Evolutionary conservation across 2,888 invertebrate genomes (phyloP).

Genomic region (Mesodorylaimus sp.): DNA sequence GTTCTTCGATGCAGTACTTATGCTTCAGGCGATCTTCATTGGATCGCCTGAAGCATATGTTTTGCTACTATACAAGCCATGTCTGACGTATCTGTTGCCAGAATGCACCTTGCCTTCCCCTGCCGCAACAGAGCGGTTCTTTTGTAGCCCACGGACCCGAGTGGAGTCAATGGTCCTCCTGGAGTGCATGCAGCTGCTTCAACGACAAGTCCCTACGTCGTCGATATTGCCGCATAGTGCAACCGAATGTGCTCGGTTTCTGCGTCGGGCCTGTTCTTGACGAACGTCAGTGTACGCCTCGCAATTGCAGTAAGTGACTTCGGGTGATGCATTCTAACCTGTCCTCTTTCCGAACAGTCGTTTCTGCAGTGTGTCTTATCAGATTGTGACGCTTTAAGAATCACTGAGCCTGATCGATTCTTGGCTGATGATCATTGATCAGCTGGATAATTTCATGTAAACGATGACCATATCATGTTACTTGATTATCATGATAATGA

Average conservation of each 20-base stretch:
- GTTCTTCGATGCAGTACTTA: too few species aligned
- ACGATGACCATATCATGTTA: conserved; percentile 7
- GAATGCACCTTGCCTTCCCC: not conserved
- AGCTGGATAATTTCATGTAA: conserved; percentile 1
- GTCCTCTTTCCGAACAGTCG: too few species aligned
- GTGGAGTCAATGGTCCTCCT: conserved; percentile 8
- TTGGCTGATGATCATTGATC: too few species aligned
- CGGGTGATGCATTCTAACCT: too few species aligned
- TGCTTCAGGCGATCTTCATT: too few species aligned
- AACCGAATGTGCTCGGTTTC: conserved; percentile 24
- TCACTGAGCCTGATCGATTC: too few species aligned
- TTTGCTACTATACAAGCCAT: too few species aligned
- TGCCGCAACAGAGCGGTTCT: not conserved
- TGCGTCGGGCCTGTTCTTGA: conserved; percentile 23
- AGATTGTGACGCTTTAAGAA: too few species aligned
- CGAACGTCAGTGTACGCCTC: conserved; percentile 19
- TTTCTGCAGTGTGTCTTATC: too few species aligned
- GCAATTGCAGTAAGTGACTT: conserved; percentile 10
- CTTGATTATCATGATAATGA: too few species aligned
- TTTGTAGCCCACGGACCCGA: not conserved
- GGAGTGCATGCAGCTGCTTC: conserved; percentile 26
- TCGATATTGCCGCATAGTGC: conserved; percentile 22
- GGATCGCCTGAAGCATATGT: too few species aligned
- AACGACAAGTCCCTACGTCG: conserved; percentile 22
- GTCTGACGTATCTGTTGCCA: too few species aligned